These are phyloP conservation scores for Dicycla oo DNA, from an alignment of 2,888 invertebrate species.

Conservation along the genomic window DNA sequence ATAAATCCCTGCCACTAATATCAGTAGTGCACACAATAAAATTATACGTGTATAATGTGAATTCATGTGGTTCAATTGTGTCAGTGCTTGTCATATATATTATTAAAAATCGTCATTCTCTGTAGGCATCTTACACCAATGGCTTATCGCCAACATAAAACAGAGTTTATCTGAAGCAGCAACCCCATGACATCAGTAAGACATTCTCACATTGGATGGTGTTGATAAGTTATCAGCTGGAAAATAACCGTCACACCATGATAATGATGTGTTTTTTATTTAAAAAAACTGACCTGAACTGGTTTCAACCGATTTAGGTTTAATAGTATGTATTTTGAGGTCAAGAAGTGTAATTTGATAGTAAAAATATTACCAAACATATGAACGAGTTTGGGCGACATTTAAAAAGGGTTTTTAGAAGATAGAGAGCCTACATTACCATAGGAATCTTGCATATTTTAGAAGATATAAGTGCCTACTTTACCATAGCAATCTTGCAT, in stretches of 20 bases:
- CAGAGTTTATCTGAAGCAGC: slow-evolving; percentile 41
- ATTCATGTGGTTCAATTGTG: neutral
- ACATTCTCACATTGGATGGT: slow-evolving; percentile 22
- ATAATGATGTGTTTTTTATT: slow-evolving; percentile 43
- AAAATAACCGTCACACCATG: slow-evolving; percentile 42
- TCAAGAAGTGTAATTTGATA: slow-evolving; percentile 13
- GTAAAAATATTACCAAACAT: neutral
- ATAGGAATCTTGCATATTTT: too few relatives aligned
- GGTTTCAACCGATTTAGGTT: slow-evolving; percentile 11
- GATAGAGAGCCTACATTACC: too few relatives aligned
- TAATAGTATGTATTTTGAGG: slow-evolving; percentile 15
- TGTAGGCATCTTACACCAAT: slow-evolving; percentile 16
- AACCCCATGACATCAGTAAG: slow-evolving; percentile 54
- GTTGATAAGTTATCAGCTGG: slow-evolving; percentile 53
- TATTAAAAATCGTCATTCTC: neutral
- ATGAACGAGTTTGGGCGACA: neutral
- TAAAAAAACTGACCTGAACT: slow-evolving; percentile 13
- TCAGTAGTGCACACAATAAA: neutral
- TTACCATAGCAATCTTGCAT: too few relatives aligned
- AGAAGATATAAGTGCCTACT: too few relatives aligned
- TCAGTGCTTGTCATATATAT: neutral
- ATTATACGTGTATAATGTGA: neutral
- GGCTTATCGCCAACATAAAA: slow-evolving; percentile 38
- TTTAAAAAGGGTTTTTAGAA: too few relatives aligned
- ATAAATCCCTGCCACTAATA: neutral